Base-by-base conservation (phyloP, 2,888 invertebrate genomes). In the Cephus pulcher region DNA sequence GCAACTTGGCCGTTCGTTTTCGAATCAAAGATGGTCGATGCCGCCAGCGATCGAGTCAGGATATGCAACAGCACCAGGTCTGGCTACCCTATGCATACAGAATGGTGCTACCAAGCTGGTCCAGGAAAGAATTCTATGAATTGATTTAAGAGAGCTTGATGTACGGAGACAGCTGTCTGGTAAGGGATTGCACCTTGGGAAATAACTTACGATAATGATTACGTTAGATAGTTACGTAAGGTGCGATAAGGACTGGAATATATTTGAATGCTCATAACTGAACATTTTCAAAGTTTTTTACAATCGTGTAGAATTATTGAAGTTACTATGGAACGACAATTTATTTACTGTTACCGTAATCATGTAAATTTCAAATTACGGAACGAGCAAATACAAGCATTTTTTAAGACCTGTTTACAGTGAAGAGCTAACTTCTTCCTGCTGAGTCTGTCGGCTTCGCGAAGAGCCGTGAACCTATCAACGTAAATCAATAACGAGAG, bases 81-180 rank as follows among this genome's bases (percentile, higher is more conserved):
- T 80, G 85, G 89, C 89, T 89, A 90, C 89, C 87, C 90, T 91
- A 90, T 91, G 91, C 91, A 91, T 91, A 91, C 90, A 90, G 87
- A 91, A 89, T 91, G 81, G 86, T 87, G 85, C 88, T 90, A 89
- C 90, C 90, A 89, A 89, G 82, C 83, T 83, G 80, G 85, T 79
- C 85, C 84, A 84, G 84, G 80, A 82, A 86, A 87, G 86, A 89
- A 90, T 90, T 88, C 87, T 88, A 86, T 85, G 88, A 88, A 87
- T 89, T 89, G 89, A 89, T 90, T 90, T 89, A 87, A 84, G 85
- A 82, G 82, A 82, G 78, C 32, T n/a, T 71, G 40, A 56, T 23
- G 40, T 56, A 23, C 40, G 23, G 9, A 56, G 40, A 56, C 23
- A 2, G 40, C 40, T 56, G 23, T 9, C 23, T 56, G 23, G 6